Evolutionary conservation across 1,140 invertebrate species (phyloP).

Genomic region (Euwallacea fornicatus): DNA sequence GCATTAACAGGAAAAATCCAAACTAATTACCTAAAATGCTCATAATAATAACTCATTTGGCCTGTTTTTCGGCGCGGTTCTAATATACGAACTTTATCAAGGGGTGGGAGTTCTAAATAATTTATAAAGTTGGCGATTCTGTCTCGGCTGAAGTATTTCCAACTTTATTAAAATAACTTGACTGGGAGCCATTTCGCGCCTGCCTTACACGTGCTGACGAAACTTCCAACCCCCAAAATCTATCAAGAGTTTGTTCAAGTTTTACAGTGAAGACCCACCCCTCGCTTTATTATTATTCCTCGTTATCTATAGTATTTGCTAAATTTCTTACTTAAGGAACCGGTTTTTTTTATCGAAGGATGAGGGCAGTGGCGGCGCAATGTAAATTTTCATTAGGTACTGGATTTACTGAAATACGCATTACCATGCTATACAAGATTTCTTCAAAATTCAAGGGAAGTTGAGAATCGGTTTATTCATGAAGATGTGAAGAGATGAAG

Average conservation of each 20-base stretch:
- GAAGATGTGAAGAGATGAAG: too few species aligned
- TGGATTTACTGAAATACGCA: too few species aligned
- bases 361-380: too few species aligned
- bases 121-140: slow-evolving; percentile 15
- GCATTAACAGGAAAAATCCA: too few species aligned
- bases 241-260: slow-evolving; percentile 22
- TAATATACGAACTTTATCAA: slow-evolving; percentile 10
- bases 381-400: too few species aligned
- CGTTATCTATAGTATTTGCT: slow-evolving; percentile 17
- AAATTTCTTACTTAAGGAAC: neutral
- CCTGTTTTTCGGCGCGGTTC: too few species aligned
- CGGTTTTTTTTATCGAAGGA: too few species aligned
- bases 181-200: slow-evolving; percentile 4
- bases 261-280: slow-evolving; percentile 12
- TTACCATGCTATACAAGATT: too few species aligned
- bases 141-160: slow-evolving; percentile 12
- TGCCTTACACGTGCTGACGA: slow-evolving; percentile 25
- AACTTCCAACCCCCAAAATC: slow-evolving; percentile 21
- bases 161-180: slow-evolving; percentile 24
- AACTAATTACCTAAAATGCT: too few species aligned
- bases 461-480: too few species aligned
- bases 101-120: slow-evolving; percentile 9
- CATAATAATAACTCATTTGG: too few species aligned
- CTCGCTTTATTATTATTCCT: slow-evolving; percentile 18
- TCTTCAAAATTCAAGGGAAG: too few species aligned